phyloP scores from a whole-genome alignment of 2,113 vertebrate genomes.

The Ovibos moschatus region DNA sequence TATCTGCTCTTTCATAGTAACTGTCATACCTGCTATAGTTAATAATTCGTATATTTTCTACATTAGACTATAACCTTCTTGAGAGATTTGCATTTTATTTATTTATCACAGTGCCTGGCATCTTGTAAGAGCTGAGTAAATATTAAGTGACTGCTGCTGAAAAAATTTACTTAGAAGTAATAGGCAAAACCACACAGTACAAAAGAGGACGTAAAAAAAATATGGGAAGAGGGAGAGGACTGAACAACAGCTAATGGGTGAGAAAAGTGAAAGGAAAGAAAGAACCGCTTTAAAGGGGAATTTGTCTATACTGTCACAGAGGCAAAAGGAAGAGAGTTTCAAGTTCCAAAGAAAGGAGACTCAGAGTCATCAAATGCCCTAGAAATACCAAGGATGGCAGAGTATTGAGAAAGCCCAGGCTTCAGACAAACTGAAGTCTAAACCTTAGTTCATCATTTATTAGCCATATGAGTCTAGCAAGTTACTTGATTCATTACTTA shows the following conservation, averaged over 20 bases:
- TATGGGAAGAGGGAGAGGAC: not conserved
- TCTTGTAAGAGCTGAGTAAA: not conserved
- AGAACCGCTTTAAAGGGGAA: not conserved
- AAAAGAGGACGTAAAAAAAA: not conserved
- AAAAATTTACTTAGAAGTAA: not conserved
- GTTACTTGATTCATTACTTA: not conserved
- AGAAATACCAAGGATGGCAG: not conserved
- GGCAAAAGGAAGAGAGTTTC: not conserved
- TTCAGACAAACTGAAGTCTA: not conserved
- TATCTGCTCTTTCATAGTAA: not conserved
- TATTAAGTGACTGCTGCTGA: not conserved
- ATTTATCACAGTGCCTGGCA: not conserved
- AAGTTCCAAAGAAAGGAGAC: not conserved
- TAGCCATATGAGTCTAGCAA: not conserved
- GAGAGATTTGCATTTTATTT: not conserved
- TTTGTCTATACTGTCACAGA: not conserved
- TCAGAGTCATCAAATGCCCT: not conserved
- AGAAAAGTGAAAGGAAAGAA: not conserved
- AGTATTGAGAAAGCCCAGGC: not conserved
- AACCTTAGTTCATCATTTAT: not conserved
- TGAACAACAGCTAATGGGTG: not conserved
- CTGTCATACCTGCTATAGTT: not conserved
- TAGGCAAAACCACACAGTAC: not conserved
- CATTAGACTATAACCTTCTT: not conserved
- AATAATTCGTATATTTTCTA: not conserved